Evolutionary conservation across 2,113 vertebrate genomes (phyloP).

Genomic region (Plectropomus leopardus): DNA sequence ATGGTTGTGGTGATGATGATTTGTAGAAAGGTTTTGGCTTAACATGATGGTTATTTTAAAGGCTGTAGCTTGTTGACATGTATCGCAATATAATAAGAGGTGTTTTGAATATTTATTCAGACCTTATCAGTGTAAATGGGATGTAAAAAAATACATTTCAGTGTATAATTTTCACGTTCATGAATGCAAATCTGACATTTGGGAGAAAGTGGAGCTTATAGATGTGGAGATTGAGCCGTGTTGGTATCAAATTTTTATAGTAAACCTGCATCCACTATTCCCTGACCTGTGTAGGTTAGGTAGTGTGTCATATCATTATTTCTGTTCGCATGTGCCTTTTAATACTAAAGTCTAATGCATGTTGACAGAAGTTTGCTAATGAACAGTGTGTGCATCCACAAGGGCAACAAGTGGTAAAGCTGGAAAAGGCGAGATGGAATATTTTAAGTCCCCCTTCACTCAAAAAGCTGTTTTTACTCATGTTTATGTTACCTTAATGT

Average conservation of each 20-base stretch:
- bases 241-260: not conserved
- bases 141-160: not conserved
- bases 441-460: too few species aligned
- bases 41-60: not conserved
- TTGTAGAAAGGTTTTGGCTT: not conserved
- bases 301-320: not conserved
- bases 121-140: not conserved
- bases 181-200: conserved; percentile 39
- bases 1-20: not conserved
- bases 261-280: not conserved
- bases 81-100: not conserved
- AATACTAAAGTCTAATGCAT: not conserved
- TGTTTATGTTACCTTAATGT: too few species aligned
- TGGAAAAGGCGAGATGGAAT: not conserved
- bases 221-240: not conserved
- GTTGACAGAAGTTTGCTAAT: not conserved
- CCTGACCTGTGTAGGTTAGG: not conserved
- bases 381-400: not conserved
- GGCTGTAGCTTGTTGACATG: not conserved
- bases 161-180: not conserved
- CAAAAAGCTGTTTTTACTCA: too few species aligned
- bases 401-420: not conserved
- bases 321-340: not conserved
- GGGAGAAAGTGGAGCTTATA: not conserved
- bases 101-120: not conserved